phyloP scores from a whole-genome alignment of 2,797 vertebrate species.

The Sebastes minor region DNA sequence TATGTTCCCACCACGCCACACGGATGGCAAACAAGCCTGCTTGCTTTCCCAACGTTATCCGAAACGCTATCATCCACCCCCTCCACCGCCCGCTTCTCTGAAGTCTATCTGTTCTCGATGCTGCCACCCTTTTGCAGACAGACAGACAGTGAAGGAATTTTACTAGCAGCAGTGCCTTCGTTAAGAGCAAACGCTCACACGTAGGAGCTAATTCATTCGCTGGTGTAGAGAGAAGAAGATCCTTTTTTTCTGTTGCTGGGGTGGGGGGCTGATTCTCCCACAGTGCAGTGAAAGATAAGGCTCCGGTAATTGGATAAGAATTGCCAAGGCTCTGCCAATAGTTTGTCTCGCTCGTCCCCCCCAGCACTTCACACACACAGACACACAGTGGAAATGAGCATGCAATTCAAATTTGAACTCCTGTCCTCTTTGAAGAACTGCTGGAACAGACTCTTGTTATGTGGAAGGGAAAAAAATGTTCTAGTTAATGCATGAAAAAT shows the following conservation, averaged over 20 bases:
- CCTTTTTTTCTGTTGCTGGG: constrained; percentile 55
- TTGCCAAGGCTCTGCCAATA: constrained; percentile 72
- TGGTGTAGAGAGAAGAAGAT: constrained; percentile 46
- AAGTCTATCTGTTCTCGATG: constrained; percentile 21
- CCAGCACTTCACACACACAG: constrained; percentile 48
- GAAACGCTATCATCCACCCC: constrained; percentile 57
- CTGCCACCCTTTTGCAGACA: constrained; percentile 10
- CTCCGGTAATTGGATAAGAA: constrained; percentile 81
- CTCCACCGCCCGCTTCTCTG: constrained; percentile 4
- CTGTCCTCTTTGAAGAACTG: constrained; percentile 50
- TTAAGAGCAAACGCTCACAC: constrained; percentile 50
- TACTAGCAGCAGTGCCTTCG: constrained; percentile 21
- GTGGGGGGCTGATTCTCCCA: constrained; percentile 66
- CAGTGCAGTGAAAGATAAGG: constrained; percentile 74
- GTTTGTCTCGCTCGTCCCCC: constrained; percentile 56
- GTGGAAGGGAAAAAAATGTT: constrained; percentile 19
- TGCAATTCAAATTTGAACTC: constrained; percentile 70
- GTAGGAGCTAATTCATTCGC: constrained; percentile 56
- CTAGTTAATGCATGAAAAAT: constrained; percentile 59
- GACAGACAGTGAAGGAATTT: constrained; percentile 29
- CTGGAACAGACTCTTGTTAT: constrained; percentile 48
- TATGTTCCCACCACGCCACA: constrained; percentile 37
- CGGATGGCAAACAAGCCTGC: constrained; percentile 62
- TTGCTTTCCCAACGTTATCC: constrained; percentile 66
- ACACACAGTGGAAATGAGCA: constrained; percentile 49